A percentile compares a stretch with the other conserved stretches of the same genome.
Conservation (phyloP, 2,113 vertebrate genomes). For the Hylia prasina region DNA sequence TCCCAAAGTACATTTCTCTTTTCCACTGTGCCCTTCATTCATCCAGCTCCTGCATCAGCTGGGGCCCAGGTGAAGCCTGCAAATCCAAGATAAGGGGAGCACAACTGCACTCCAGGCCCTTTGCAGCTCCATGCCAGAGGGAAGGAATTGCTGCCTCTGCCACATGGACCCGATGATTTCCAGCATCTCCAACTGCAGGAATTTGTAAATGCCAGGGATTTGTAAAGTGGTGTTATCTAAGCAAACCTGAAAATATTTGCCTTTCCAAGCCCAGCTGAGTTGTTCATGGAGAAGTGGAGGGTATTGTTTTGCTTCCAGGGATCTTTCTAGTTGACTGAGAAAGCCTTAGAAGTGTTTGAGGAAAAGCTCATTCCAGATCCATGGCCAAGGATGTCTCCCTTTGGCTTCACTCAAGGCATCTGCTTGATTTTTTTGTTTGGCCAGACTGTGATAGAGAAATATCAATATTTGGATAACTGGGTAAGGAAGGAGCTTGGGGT, state of each 20-base stretch:
- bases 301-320: background rate
- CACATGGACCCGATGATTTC: rapidly evolving
- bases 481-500: background rate
- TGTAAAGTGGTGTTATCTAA: background rate
- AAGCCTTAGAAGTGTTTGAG: background rate
- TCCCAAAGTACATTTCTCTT: background rate
- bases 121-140: background rate
- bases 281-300: background rate
- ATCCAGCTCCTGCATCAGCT: background rate
- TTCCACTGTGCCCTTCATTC: background rate
- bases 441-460: background rate
- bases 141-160: background rate
- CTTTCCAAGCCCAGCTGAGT: background rate
- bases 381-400: background rate
- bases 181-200: background rate
- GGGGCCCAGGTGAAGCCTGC: background rate
- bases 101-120: background rate
- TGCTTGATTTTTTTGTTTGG: background rate
- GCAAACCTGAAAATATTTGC: background rate
- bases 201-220: background rate
- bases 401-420: background rate
- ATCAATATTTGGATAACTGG: background rate
- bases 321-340: background rate
- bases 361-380: background rate
- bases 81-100: background rate